Evolutionary conservation across 2,797 vertebrate genomes (phyloP), one percentile per base, ranked within the genome.

Genomic region (Emydoidea blandingii): DNA sequence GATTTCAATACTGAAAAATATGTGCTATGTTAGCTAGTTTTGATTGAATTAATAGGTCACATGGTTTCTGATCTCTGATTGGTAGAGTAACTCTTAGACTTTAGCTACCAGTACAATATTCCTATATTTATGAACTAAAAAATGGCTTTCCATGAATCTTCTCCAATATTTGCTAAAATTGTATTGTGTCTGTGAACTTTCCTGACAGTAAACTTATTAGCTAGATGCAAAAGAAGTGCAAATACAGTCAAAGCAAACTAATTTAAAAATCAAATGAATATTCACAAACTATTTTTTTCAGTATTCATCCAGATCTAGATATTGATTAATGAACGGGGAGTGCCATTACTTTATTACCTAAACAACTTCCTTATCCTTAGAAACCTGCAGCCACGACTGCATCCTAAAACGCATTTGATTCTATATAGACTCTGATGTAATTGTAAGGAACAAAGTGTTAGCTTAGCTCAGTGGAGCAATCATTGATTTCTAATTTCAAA

Each of bases 171-270:
- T 78, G 83, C 87, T 76, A 68, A 94, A 94, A 93, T 37, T 37
- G 5, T 74, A 44, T 44, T 29, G 2, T 29, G 2, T 87, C 74
- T 84, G 1, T 34, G 81, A 91, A 52, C 86, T 50, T 94, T 95
- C 86, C 93, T 95, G 89, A 94, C 86, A 96, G 84, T 81, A 89
- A 92, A 92, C 19, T 85, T 91, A 37, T 50, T 97, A 97, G 92
- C 94, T 95, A 95, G 96, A 97, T 96, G 82, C 79, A 92, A 89
- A 95, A 92, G 21, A 80, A 79, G 49, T 92, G 79, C 96, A 97
- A 95, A 96, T 90, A 88, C 86, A 93, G 87, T 96, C 88, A 91
- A 68, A 68, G 65, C 18, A 68, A 96, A 95, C 6, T 29, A 23
- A 44, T 47, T 76, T 29, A 44, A 76, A 47, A 76, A 76, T 47